Evolutionary conservation across 1,140 invertebrate species (phyloP), one percentile per base, ranked within the genome.

Genomic region (Gerris buenoi): DNA sequence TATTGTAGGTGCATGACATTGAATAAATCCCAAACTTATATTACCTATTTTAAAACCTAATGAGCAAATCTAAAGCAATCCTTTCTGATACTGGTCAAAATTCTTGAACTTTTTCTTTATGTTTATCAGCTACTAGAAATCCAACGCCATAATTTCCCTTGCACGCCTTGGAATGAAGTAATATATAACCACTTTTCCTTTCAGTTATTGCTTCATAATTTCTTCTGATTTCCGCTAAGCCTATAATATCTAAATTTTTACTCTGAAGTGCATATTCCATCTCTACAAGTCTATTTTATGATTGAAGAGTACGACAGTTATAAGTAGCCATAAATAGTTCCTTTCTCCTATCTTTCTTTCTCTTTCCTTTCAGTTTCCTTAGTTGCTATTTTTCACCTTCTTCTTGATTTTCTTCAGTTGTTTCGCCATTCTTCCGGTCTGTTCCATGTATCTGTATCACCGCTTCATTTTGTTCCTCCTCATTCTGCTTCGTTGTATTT

Each of bases 1-100:
- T 22, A 60, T 60, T 13, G 58, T 60, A 60, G 58, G 58, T 5
- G 58, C 58, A 22, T 60, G 58, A 60, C 58, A 60, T 60, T 60
- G 58, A 22, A 60, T 60, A 5, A 60, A 60, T 3, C 58, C 58
- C 3, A 60, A 60, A 3, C 23, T 60, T 13, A 60, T 25, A 60
- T 60, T 60, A 60, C 58, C 58, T 22, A 60, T 60, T 22, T 60
- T 60, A 5, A 15, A 60, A 60, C 58, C 58, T 3, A 60, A 5
- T 13, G 58, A 56, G n/a, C n/a, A n/a, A n/a, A n/a, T n/a, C n/a
- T n/a, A n/a, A n/a, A n/a, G 58, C 5, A 14, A 60, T 22, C 23
- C 58, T 60, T 3, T 60, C 58, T 60, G 58, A 60, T 14, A 60
- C 23, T 22, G 58, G 58, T 5, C 23, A 14, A 22, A 60, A 60